Base-by-base conservation (phyloP, 2,888 invertebrate species). In the Sepioteuthis lessoniana region DNA sequence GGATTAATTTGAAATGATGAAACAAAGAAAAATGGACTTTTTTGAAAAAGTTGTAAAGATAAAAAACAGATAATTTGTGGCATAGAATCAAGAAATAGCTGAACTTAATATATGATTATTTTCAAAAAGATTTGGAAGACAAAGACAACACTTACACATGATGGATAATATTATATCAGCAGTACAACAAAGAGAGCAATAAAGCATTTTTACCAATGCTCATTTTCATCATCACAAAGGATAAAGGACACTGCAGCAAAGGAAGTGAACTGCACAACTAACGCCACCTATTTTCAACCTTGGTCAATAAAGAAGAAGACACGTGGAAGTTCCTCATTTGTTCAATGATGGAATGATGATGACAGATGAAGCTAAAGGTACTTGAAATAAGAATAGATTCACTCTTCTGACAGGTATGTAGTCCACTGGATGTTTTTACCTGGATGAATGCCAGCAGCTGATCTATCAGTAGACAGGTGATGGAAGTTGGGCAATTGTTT, bases 281-380 rank as follows among this genome's bases (percentile, higher is more conserved):
- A 76, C 16, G n/a, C 13, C 76, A 76, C n/a, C 76, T 76, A 76
- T 76, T 76, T 76, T 76, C 76, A 76, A n/a, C 76, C 13, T 76
- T n/a, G 76, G n/a, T 76, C 76, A 76, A 76, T n/a, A 76, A 76
- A 76, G 76, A 76, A 10, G n/a, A 76, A 76, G 76, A 76, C 76
- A 76, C 76, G n/a, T 76, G n/a, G 76, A 76, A n/a, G 76, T n/a
- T 76, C 76, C 76, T 76, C n/a, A 76, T n/a, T 76, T 76, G 76
- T 19, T 35, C n/a, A 76, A 16, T 76, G 76, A 76, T 76, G 76
- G n/a, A 35, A 47, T 42, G 42, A 42, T 7, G 42, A 76, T 76
- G 76, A 76, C n/a, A 76, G 76, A 76, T 35, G 16, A 76, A 35
- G n/a, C 16, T n/a, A 76, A 76, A 76, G n/a, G 35, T 76, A 76